Evolutionary conservation across 1,140 invertebrate genomes (phyloP), one percentile per base, ranked within the genome.

Genomic region (Lanistes nyassanus): DNA sequence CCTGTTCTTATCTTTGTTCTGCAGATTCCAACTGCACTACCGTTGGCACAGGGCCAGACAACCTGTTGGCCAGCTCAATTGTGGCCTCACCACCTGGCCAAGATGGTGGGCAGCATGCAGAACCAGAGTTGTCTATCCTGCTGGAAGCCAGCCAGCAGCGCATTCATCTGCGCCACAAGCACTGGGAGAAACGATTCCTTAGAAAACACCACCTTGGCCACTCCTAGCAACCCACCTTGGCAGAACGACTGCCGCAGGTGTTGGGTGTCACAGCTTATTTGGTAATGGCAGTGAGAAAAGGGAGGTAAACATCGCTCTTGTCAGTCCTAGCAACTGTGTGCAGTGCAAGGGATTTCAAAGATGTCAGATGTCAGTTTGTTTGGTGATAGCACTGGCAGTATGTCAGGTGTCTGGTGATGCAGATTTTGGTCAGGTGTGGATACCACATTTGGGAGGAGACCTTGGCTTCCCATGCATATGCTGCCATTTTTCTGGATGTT

Each of bases 161-260:
- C 26, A 34, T 42, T 36, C 47, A 71, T 29, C 74, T 75, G 3
- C 73, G 77, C 11, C 77, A 78, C 62, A 62, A 56, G 60, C 77
- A 79, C 74, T 79, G 77, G 77, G 74, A 79, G 65, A 74, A 75
- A 53, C 67, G 55, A 26, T 75, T 79, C 58, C 26, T 76, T 31
- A 37, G 67, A 31, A 72, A 64, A 36, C 69, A 75, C 67, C 60
- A 67, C 42, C 65, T 71, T n/a, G 53, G 42, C 3, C 60, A 74
- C 31, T 60, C 56, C 23, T 60, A 60, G 56, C 56, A 60, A 23
- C 42, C 42, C 42, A 13, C 42, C n/a, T n/a, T n/a, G n/a, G n/a
- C n/a, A n/a, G n/a, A n/a, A n/a, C n/a, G n/a, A n/a, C n/a, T n/a
- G n/a, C n/a, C n/a, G n/a, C n/a, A n/a, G n/a, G n/a, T n/a, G n/a